Base-by-base conservation (phyloP, 2,888 invertebrate genomes). In the Anoncus sp. region DNA sequence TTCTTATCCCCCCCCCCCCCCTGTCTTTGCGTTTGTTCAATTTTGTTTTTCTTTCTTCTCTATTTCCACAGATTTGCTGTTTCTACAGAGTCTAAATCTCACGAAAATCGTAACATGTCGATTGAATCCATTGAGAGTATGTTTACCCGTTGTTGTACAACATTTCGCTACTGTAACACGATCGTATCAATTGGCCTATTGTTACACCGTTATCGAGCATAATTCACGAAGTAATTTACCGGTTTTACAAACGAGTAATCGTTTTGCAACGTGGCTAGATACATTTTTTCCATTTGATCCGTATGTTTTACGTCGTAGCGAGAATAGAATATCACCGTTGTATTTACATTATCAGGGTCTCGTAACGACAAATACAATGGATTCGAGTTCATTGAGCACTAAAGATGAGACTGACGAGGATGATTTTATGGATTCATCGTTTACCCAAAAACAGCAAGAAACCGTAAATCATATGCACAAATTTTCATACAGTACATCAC, bases 241-340 rank as follows among this genome's bases (percentile, higher is more conserved):
- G 1, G 92, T 93, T 0, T 91, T 94, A 2, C 93, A 94, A 83
- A 92, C 92, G 14, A 92, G 93, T 85, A 91, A 90, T 80, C 92
- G 92, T 6, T 82, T 88, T 9, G 75, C 87, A 7, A 76, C 88
- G 9, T 93, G 93, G 62, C 92, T 95, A 1, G 94, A 95, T 72
- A 93, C 94, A 1, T 97, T 96, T 92, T 98, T 97, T 89, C 98
- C 98, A 0, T 98, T 98, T 88, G 98, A 98, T 92, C 97, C 97
- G 0, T 98, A 96, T 88, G 91, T 95, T 16, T 92, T 98, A 55
- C 93, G 94, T 84, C 93, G 92, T 38, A 93, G 93, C 57, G 88
- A 88, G 35, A 82, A 86, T 22, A 91, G 90, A 84, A 92, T 93
- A 82, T 70, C 81, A 40, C 88, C 92, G 14, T 86, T 92, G 62